Evolutionary conservation across 1,140 invertebrate genomes (phyloP).

Genomic region (Drosophila takahashii): DNA sequence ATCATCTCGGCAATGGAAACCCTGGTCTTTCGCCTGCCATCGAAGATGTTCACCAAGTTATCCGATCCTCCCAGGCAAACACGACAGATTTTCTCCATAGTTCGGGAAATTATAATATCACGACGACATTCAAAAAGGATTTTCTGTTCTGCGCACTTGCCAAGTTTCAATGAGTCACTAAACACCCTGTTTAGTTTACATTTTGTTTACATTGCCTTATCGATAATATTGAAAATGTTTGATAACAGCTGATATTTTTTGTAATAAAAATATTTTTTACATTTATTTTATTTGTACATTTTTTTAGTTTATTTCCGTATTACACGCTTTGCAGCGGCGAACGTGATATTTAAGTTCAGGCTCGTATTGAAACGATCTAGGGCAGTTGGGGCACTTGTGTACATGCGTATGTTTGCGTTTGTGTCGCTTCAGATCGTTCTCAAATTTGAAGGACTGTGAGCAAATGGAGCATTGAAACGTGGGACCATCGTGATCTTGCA

Average conservation of each 20-base stretch:
- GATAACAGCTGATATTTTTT: too few relatives aligned
- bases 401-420: background rate
- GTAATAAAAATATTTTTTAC: too few relatives aligned
- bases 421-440: background rate
- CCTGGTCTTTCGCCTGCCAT: background rate
- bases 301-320: background rate
- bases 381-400: background rate
- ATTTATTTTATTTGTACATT: too few relatives aligned
- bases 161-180: too few relatives aligned
- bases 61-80: slow-evolving; percentile 9
- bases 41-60: slow-evolving; percentile 14
- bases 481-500: background rate
- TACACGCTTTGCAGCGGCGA: background rate
- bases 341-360: background rate
- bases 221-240: too few relatives aligned
- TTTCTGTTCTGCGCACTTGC: too few relatives aligned
- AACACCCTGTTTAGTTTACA: too few relatives aligned
- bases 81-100: slow-evolving; percentile 20
- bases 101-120: too few relatives aligned
- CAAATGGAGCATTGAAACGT: background rate
- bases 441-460: background rate
- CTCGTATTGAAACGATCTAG: background rate
- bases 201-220: too few relatives aligned
- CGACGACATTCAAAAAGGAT: too few relatives aligned
- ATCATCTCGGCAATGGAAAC: slow-evolving; percentile 25